Evolutionary conservation across 2,113 vertebrate genomes (phyloP), one percentile per base, ranked within the genome.

Genomic region (Ceratotherium simum): DNA sequence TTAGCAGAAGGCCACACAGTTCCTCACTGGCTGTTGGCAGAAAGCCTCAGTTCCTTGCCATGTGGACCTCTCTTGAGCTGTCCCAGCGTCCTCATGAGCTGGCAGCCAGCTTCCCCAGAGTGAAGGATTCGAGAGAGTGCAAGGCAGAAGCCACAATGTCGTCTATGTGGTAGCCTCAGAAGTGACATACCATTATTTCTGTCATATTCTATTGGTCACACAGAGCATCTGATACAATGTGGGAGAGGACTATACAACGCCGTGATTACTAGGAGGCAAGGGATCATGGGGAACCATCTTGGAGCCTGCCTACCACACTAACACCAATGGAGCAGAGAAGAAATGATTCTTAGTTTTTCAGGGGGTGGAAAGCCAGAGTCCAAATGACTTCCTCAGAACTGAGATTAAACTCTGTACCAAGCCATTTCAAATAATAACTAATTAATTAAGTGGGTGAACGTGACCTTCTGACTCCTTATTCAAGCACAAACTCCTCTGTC

Each of bases 351-450:
- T 79, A 51, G 25, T 46, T 81, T 65, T 84, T 75, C 42, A 51
- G 33, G 14, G 3, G 20, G 1, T 90, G 11, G 60, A 75, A 76
- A 90, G 73, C 20, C 73, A 90, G 67, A 95, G 42, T 81, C 31
- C 67, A 85, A 81, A 69, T 67, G 21, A 95, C 31, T 90, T 92
- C 42, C 78, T 39, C 13, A 81, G 60, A 36, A 78, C 25, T 36
- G 31, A 96, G 72, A 90, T 56, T 82, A 72, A 70, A 90, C 58
- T 78, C 70, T 92, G 39, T 46, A 33, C 60, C 83, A 79, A 94
- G 29, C 36, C 51, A 91, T 64, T 27, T 86, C 80, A 65, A 42
- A 82, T 70, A 91, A 90, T 64, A 79, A 90, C 23, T 73, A 91
- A 58, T 33, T 56, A 86, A 72, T n/a, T 82, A 75, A 95, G 13